phyloP scores from a whole-genome alignment of 2,797 vertebrate genomes.

The Karalla daura region DNA sequence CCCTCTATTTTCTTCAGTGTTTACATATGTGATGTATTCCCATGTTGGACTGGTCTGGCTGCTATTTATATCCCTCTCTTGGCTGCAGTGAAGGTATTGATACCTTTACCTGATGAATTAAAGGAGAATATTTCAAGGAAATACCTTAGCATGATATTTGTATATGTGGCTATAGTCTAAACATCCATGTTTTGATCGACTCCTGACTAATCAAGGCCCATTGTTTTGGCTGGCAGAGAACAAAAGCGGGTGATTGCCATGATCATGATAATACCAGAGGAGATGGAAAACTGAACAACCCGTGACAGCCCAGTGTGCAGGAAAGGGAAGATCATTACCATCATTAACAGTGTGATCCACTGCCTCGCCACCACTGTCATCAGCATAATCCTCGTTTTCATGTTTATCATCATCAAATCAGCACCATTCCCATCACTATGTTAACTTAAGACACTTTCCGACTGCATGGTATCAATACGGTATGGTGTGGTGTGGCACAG shows the following conservation, averaged over 20 bases:
- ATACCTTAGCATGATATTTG: neutral
- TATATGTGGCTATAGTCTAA: conserved; percentile 29
- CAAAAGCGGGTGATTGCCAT: conserved; percentile 70
- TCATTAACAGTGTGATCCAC: conserved; percentile 23
- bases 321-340: conserved; percentile 23
- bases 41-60: neutral
- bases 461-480: no score
- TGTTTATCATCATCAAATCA: conserved; percentile 5
- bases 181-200: conserved; percentile 27
- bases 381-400: neutral
- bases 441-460: no score
- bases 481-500: no score
- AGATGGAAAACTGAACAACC: conserved; percentile 48
- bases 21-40: neutral
- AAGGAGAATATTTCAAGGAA: conserved; percentile 1
- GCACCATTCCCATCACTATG: neutral
- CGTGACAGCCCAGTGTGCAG: conserved; percentile 27
- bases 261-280: conserved; percentile 54
- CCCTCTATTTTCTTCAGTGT: neutral
- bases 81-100: neutral
- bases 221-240: conserved; percentile 68
- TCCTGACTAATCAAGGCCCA: conserved; percentile 68
- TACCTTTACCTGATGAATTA: neutral
- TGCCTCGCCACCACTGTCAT: conserved; percentile 16
- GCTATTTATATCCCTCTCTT: neutral